Base-by-base conservation (phyloP, 2,113 vertebrate genomes). In the Urocolius indicus region DNA sequence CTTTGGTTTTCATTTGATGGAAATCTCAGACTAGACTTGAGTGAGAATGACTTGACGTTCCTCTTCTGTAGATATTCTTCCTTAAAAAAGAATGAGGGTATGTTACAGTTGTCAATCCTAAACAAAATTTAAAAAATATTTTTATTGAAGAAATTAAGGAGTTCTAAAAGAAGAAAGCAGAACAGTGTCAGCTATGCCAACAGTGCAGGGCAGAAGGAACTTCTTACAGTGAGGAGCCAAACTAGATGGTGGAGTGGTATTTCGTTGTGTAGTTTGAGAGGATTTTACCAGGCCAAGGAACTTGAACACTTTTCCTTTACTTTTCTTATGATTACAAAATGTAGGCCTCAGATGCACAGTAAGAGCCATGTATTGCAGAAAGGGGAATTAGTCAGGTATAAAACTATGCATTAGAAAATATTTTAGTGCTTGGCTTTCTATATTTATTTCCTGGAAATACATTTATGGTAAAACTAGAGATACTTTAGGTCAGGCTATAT, bases 201-300 rank as follows among this genome's bases (percentile, higher is more conserved):
- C 3, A 22, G 32, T 2, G 26, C 24, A 41, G 20, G 15, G 16
- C 41, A 84, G 22, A 74, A 62, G 29, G 24, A 65, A 67, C 61
- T 46, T 32, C 12, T 16, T 20, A 20, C 1, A 52, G 29, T 1
- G 9, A 89, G 21, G 59, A 80, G 11, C 8, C 41, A 65, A 82
- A 84, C 59, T 1, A 9, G 61, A 54, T 4, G 7, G 6, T 32
- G n/a, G 46, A 66, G 15, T 3, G 5, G 7, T 1, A 0, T 10
- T 75, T 45, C 46, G 41, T 20, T 0, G 1, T 59, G 20, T 1
- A 13, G 34, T 13, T 27, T 11, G 2, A 21, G 17, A 29, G 3
- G 8, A 22, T 83, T 83, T 72, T 41, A 61, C 23, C 41, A 69
- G 22, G 24, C 30, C 34, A 11, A 54, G 49, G 18, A 68, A 23